Base-by-base conservation (phyloP, 2,888 invertebrate genomes). In the Clanis bilineata region DNA sequence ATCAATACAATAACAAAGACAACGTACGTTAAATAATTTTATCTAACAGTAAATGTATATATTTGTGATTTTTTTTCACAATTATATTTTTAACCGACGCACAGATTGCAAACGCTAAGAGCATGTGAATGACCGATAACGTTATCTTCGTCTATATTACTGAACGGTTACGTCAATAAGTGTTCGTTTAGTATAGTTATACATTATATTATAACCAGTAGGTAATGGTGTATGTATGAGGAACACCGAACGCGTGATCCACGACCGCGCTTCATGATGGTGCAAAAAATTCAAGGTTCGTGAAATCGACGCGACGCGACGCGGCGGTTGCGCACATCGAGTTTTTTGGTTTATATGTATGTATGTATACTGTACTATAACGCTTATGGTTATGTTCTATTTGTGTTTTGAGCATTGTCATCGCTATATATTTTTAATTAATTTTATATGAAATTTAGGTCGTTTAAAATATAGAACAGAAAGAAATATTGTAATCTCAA, bases 121-220 rank as follows among this genome's bases (percentile, higher is more conserved):
- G 51, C 51, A 32, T 51, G 51, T 51, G 18, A 51, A 51, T 51
- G 51, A 51, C 51, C 28, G 51, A 51, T 51, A 51, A 28, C 15
- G 51, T 32, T 51, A 51, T 51, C 51, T 32, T 3, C 47, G n/a
- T n/a, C 28, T 28, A 18, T 18, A 51, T 51, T 41, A 41, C 41
- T 32, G 51, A 28, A 32, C 28, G 10, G 32, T 51, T 51, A 51
- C 51, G 28, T 51, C 51, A 51, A 18, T 51, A 3, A 2, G 43
- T 47, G n/a, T 28, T 36, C 25, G 25, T n/a, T n/a, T n/a, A 25
- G 3, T 25, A 4, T 25, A 10, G 36, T 36, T 36, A 36, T 9
- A 36, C n/a, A n/a, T n/a, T n/a, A n/a, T n/a, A n/a, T n/a, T n/a
- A n/a, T n/a, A n/a, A n/a, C n/a, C n/a, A n/a, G n/a, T n/a, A n/a